Base-by-base conservation (phyloP, 1,140 invertebrate genomes). In the Chironomus striatipennis region DNA sequence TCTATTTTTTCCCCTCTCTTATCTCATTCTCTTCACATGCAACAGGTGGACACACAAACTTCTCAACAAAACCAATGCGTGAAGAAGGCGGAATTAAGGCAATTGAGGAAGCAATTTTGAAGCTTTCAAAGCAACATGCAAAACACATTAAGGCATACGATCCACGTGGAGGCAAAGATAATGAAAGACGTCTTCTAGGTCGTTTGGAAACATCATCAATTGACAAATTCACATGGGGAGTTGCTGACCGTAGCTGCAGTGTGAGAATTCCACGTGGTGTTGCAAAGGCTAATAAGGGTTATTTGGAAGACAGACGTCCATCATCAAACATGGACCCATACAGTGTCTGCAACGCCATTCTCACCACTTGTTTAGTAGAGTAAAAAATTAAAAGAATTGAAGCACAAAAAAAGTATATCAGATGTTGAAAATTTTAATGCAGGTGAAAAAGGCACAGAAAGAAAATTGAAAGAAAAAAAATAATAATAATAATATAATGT, bases 251-350 rank as follows among this genome's bases (percentile, higher is more conserved):
- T 20, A 88, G 86, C 18, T 86, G 85, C 75, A 90, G 88, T 79
- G 89, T 92, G 73, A 87, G 91, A 24, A 90, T 93, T 75, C 91
- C 91, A 1, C 86, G 91, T n/a, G 85, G 86, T 7, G 89, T 91
- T 17, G 90, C 90, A 7, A 91, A 91, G 74, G 90, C 92, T n/a
- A 88, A 90, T 64, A 88, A 88, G 77, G 94, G 94, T 2, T 96
- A 96, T 78, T 85, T 96, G 34, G 94, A 96, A 80, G 94, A 96
- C 83, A 84, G 94, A 70, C 86, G 94, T 79, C 94, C 94, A 10
- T 88, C 93, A 47, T 93, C 92, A 75, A 97, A 96, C 80, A 93
- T 92, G 80, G 94, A 96, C 82, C 94, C 94, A 0, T 96, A 96
- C 80, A 82, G 84, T 8, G 91, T 93, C 0, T 85, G 86, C 73